Percentiles rank a stretch among this genome's conserved stretches.
phyloP scores from a whole-genome alignment of 1,140 invertebrate genomes.

The Drosophila pachea region DNA sequence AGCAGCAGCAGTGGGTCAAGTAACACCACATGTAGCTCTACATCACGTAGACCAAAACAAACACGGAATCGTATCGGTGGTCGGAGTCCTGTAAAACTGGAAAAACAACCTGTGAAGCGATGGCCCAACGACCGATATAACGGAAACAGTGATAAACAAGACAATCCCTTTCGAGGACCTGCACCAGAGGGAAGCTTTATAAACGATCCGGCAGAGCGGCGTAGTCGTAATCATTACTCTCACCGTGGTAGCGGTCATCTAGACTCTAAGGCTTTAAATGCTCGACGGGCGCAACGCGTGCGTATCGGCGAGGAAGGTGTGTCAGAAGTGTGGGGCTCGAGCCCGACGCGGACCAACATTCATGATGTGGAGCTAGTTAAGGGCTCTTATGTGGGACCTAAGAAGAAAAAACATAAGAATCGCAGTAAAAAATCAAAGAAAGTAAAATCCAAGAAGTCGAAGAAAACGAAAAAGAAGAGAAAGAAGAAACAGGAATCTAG shows the following conservation, averaged over 20 bases:
- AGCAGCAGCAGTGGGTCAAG: slow-evolving; percentile 34
- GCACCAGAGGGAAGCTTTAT: slow-evolving; percentile 57
- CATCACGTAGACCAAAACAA: slow-evolving; percentile 19
- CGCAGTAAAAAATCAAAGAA: slow-evolving; percentile 81
- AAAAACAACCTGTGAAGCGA: slow-evolving; percentile 59
- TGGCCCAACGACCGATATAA: slow-evolving; percentile 79
- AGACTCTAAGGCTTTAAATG: slow-evolving; percentile 81
- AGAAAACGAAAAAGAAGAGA: slow-evolving; percentile 80
- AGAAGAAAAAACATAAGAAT: slow-evolving; percentile 80
- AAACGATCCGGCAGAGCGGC: slow-evolving; percentile 54
- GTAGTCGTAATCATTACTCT: slow-evolving; percentile 26
- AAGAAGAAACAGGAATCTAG: slow-evolving; percentile 73
- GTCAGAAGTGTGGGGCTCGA: slow-evolving; percentile 85
- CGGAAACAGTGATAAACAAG: slow-evolving; percentile 56
- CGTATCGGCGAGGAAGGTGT: slow-evolving; percentile 85
- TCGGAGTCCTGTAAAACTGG: slow-evolving; percentile 16
- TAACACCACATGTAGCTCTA: slow-evolving; percentile 18
- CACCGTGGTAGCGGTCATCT: slow-evolving; percentile 31
- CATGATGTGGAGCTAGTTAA: slow-evolving; percentile 66
- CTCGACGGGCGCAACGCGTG: slow-evolving; percentile 85
- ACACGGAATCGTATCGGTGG: slow-evolving; percentile 16
- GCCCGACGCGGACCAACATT: slow-evolving; percentile 82
- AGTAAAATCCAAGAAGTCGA: slow-evolving; percentile 79
- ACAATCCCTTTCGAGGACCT: slow-evolving; percentile 62
- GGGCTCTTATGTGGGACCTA: slow-evolving; percentile 80